phyloP scores from a whole-genome alignment of 1,140 invertebrate genomes.

The Armadillidium nasatum region DNA sequence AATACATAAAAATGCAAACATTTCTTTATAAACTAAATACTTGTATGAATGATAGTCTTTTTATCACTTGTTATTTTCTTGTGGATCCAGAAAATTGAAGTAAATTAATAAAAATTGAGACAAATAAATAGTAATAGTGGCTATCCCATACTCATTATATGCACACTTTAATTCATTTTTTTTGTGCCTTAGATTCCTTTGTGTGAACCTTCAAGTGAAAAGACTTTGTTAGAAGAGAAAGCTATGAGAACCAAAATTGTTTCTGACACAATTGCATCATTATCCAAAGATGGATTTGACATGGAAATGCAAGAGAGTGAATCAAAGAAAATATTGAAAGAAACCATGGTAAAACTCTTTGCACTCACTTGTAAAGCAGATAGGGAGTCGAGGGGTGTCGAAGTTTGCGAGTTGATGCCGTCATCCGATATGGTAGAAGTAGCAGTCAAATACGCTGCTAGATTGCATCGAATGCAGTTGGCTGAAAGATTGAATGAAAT shows the following conservation, averaged over 20 bases:
- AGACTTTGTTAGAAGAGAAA: constrained; percentile 71
- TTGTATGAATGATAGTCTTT: too few relatives aligned
- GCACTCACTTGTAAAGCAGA: constrained; percentile 78
- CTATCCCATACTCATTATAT: too few relatives aligned
- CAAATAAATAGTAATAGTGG: too few relatives aligned
- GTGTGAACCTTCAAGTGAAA: constrained; percentile 75
- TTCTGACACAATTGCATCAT: neutral
- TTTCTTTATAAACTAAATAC: too few relatives aligned
- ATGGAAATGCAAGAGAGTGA: constrained; percentile 48
- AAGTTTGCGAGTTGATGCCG: constrained; percentile 76
- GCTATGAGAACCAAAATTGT: constrained; percentile 54
- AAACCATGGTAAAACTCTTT: constrained; percentile 83
- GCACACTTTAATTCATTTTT: too few relatives aligned
- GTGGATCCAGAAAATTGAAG: too few relatives aligned
- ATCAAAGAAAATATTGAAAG: constrained; percentile 51
- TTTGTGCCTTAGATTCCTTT: constrained; percentile 62
- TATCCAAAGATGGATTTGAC: constrained; percentile 47
- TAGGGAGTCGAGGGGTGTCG: constrained; percentile 76
- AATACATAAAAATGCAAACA: too few relatives aligned
- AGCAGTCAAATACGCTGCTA: constrained; percentile 79
- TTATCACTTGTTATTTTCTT: too few relatives aligned
- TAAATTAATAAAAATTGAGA: too few relatives aligned
- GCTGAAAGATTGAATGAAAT: constrained; percentile 55
- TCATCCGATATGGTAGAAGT: constrained; percentile 70
- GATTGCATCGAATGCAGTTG: constrained; percentile 67